These are phyloP conservation scores for Petrocephalus microphthalmus DNA, from an alignment of 2,113 vertebrate genomes.

Conservation along the genomic window DNA sequence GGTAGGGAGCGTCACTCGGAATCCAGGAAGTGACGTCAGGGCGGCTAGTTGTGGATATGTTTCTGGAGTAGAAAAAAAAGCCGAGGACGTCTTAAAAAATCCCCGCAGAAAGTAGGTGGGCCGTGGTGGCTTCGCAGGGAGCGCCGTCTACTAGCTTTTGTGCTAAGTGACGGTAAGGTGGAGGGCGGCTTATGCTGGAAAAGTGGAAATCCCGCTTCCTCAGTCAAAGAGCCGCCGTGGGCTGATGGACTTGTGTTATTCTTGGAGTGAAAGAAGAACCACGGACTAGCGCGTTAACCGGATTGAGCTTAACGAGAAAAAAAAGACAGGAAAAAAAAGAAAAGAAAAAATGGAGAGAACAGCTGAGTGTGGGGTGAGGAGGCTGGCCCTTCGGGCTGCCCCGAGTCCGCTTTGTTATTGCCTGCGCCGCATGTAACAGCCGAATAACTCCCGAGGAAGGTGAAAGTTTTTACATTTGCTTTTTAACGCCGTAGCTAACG, in stretches of 20 bases:
- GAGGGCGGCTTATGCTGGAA: slow-evolving; percentile 42
- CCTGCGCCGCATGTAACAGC: slow-evolving; percentile 24
- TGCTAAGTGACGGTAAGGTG: slow-evolving; percentile 27
- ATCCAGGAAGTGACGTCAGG: slow-evolving; percentile 57
- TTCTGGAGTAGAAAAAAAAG: slow-evolving; percentile 48
- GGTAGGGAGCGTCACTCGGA: slow-evolving; percentile 32
- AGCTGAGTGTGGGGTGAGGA: slow-evolving; percentile 64
- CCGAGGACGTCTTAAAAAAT: slow-evolving; percentile 49
- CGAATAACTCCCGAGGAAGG: slow-evolving; percentile 2
- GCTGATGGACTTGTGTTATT: slow-evolving; percentile 6
- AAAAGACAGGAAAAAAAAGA: slow-evolving; percentile 45
- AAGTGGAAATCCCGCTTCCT: not conserved
- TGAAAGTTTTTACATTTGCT: slow-evolving; percentile 25
- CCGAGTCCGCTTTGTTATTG: slow-evolving; percentile 52
- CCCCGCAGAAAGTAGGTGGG: slow-evolving; percentile 21
- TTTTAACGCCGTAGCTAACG: not conserved
- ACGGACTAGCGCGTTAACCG: slow-evolving; percentile 22
- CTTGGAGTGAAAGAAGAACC: slow-evolving; percentile 7
- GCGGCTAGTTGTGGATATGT: slow-evolving; percentile 32
- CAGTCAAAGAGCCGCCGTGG: not conserved
- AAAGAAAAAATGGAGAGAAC: slow-evolving; percentile 60
- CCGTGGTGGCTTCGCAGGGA: slow-evolving; percentile 28
- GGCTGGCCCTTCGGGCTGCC: slow-evolving; percentile 52
- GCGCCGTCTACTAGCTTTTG: slow-evolving; percentile 27
- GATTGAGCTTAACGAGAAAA: slow-evolving; percentile 38